Evolutionary conservation across 2,113 vertebrate species (phyloP), one percentile per base, ranked within the genome.

Genomic region (Phalacrocorax aristotelis): DNA sequence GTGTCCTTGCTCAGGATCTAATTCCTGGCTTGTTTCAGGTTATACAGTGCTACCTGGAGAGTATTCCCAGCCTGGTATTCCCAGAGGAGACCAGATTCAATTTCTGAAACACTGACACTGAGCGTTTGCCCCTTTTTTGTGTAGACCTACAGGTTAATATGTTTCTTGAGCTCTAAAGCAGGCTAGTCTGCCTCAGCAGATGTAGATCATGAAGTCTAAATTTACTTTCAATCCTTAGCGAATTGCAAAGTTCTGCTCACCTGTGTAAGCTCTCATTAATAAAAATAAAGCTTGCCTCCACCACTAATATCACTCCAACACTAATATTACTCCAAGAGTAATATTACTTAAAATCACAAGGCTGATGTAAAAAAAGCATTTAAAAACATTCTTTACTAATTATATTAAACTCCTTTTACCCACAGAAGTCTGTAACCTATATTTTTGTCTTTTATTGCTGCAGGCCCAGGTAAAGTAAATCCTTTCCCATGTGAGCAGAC

Each of bases 1-100:
- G 19, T 15, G 94, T 29, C 87, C 95, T 97, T 82, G 87, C 55
- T 91, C 69, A 84, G 93, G 83, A 91, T 91, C 55, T 89, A 81
- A 89, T 51, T 92, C 77, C 87, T 93, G 74, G 32, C 65, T 93
- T 11, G 1, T 79, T 93, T 82, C 65, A 87, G 51, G 55, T 60
- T 91, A 84, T 19, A 10, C 14, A 64, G 34, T 1, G 0, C 23
- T 71, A 85, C 83, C 57, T 65, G 74, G 15, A 84, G 32, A 84
- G 16, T 49, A 72, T 22, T 90, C 90, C 80, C 64, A 87, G 81
- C 1, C 68, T 57, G 21, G 25, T 74, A 74, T 34, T 87, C 89
- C 65, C 84, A 91, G 51, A 71, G 34, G 87, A 91, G 44, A 71
- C 7, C 30, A 75, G 34, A 76, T 60, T 69, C 48, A 75, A 38